Evolutionary conservation across 2,797 vertebrate genomes (phyloP).

Genomic region (Limnodromus scolopaceus): DNA sequence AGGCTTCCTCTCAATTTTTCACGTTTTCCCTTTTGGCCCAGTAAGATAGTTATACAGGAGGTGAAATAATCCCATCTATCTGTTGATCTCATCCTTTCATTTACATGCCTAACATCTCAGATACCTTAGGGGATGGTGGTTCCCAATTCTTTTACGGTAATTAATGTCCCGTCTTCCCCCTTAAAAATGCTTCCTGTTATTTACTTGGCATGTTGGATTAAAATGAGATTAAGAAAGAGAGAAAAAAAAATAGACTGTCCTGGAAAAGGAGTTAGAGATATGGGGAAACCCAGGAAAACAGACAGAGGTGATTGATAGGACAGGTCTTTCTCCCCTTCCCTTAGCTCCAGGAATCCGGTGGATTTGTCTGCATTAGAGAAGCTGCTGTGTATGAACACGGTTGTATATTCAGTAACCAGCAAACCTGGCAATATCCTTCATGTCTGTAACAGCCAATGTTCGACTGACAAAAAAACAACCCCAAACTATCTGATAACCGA

Average conservation of each 20-base stretch:
- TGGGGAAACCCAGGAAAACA: neutral
- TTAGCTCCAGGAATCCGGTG: neutral
- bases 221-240: neutral
- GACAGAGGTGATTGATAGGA: neutral
- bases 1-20: neutral
- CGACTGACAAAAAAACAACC: neutral
- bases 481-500: fast-evolving
- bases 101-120: neutral
- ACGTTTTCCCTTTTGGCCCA: neutral
- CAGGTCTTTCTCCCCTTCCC: neutral
- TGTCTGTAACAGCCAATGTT: neutral
- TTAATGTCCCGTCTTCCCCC: neutral
- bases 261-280: neutral
- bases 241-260: neutral
- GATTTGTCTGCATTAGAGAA: neutral
- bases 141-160: neutral
- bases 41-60: neutral
- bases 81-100: neutral
- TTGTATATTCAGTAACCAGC: neutral
- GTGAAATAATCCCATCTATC: neutral
- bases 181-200: neutral
- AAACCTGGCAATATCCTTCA: neutral
- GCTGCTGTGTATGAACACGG: fast-evolving
- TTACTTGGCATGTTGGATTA: neutral
- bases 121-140: neutral